These are phyloP conservation scores for Leptopilina syphax DNA, from an alignment of 2,888 invertebrate species.

Conservation along the genomic window DNA sequence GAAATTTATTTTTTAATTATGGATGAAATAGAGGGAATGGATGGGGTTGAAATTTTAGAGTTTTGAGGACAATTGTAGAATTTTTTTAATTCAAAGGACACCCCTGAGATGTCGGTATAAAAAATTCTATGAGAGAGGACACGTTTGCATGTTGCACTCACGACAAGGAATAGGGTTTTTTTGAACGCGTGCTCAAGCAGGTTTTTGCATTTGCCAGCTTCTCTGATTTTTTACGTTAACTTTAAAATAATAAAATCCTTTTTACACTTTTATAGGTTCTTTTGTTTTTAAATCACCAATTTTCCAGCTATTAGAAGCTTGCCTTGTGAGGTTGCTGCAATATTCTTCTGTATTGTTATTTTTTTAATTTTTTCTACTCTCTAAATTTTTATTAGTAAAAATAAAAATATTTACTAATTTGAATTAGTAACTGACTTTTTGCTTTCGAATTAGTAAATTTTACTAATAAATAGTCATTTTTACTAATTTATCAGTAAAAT, in stretches of 20 bases:
- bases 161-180: neutral
- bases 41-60: too few relatives aligned
- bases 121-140: neutral
- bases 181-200: constrained; percentile 28
- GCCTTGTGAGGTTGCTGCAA: too few relatives aligned
- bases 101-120: neutral
- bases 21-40: too few relatives aligned
- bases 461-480: too few relatives aligned
- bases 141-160: constrained; percentile 27
- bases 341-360: too few relatives aligned
- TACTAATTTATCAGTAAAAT: too few relatives aligned
- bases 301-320: neutral
- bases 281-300: neutral
- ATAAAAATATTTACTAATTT: too few relatives aligned
- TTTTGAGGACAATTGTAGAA: neutral
- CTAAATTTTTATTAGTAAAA: too few relatives aligned
- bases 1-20: too few relatives aligned
- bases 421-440: too few relatives aligned
- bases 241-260: neutral
- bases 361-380: too few relatives aligned
- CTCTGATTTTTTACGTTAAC: neutral
- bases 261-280: neutral
- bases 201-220: neutral
- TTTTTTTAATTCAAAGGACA: neutral
- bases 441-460: too few relatives aligned